These are phyloP conservation scores for Abramis brama DNA, from an alignment of 2,113 vertebrate genomes.

Conservation along the genomic window DNA sequence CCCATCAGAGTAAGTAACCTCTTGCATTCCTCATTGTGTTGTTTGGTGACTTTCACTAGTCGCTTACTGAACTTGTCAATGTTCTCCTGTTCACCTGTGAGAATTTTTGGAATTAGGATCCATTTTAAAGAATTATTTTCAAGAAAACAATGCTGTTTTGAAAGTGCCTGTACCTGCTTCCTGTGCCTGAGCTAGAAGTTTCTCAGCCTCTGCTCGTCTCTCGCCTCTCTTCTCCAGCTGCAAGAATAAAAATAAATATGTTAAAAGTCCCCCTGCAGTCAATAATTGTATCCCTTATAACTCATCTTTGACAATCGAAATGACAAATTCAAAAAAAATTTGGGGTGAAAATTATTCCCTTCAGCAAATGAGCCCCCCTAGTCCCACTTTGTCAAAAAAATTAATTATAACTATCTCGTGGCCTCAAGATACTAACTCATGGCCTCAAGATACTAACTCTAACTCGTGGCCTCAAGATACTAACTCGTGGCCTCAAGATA, in stretches of 20 bases:
- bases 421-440: too few relatives aligned
- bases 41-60: conserved; percentile 92
- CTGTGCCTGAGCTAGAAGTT: conserved; percentile 87
- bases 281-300: too few relatives aligned
- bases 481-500: too few relatives aligned
- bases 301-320: too few relatives aligned
- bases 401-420: too few relatives aligned
- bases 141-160: background rate
- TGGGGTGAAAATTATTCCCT: too few relatives aligned
- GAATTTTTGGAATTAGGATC: background rate
- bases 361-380: too few relatives aligned
- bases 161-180: conserved; percentile 73
- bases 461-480: too few relatives aligned
- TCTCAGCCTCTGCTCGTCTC: conserved; percentile 90
- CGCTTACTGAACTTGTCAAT: conserved; percentile 93
- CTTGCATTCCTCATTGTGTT: conserved; percentile 95
- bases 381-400: too few relatives aligned
- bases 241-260: background rate
- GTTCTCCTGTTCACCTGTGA: conserved; percentile 81
- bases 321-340: too few relatives aligned
- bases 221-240: conserved; percentile 87
- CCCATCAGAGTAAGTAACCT: conserved; percentile 90
- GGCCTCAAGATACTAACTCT: too few relatives aligned
- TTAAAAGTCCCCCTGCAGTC: too few relatives aligned
- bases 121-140: background rate